A percentile compares a stretch with the other conserved stretches of the same genome.
Conservation (phyloP, 1,140 invertebrate genomes). For the Caerostris darwini region DNA sequence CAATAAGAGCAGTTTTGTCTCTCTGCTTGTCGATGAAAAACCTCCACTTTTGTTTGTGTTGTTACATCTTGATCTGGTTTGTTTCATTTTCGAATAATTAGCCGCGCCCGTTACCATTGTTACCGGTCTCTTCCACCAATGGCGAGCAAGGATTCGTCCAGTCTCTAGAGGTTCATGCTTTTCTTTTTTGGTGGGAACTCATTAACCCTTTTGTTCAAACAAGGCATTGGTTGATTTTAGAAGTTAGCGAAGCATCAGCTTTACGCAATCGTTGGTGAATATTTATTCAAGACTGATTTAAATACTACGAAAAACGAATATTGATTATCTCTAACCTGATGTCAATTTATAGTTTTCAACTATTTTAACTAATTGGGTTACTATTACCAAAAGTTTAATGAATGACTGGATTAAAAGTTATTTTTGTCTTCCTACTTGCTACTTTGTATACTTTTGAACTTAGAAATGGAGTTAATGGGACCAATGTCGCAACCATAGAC, state of each 20-base stretch:
- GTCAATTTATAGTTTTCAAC: too few relatives aligned
- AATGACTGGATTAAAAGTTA: too few relatives aligned
- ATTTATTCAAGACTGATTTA: background rate
- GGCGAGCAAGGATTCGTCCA: background rate
- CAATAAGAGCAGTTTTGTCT: constrained; percentile 9
- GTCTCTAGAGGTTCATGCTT: background rate
- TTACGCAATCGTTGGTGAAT: background rate
- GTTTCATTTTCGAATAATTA: constrained; percentile 27
- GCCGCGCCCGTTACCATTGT: constrained; percentile 44
- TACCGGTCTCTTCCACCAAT: background rate
- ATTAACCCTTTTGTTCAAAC: constrained; percentile 22
- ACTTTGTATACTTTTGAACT: too few relatives aligned
- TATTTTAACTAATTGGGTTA: too few relatives aligned
- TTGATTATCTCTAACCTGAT: too few relatives aligned
- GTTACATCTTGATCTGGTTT: constrained; percentile 48
- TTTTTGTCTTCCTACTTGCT: too few relatives aligned
- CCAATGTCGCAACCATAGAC: too few relatives aligned
- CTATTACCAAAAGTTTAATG: too few relatives aligned
- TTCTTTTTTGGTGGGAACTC: background rate
- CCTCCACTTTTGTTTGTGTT: constrained; percentile 16
- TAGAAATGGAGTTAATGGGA: too few relatives aligned
- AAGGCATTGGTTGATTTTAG: background rate
- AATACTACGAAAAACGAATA: too few relatives aligned
- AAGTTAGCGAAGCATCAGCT: constrained; percentile 5
- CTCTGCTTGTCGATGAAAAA: background rate